phyloP scores from a whole-genome alignment of 2,888 invertebrate species.

The Pristionchus exspectatus region DNA sequence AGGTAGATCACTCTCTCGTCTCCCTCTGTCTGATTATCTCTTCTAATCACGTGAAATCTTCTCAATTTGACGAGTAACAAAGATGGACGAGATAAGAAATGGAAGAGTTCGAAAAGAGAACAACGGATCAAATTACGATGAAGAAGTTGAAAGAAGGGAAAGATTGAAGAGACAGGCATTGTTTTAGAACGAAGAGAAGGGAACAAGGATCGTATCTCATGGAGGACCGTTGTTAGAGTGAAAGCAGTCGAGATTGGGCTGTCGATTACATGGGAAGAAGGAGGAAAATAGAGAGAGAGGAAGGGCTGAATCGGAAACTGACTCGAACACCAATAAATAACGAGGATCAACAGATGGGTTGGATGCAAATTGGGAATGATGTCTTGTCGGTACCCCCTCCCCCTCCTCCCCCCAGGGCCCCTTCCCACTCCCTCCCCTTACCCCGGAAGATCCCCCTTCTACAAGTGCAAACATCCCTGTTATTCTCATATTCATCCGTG shows the following conservation, averaged over 20 bases:
- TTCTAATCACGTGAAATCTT: constrained; percentile 34
- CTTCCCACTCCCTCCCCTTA: neutral
- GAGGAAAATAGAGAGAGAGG: constrained; percentile 12
- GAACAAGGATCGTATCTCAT: constrained; percentile 9
- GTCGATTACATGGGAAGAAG: constrained; percentile 31
- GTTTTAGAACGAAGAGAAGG: constrained; percentile 6
- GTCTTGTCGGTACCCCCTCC: neutral
- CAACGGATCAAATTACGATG: constrained; percentile 4
- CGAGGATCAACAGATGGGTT: constrained; percentile 43
- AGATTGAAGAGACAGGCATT: neutral
- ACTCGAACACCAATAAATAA: constrained; percentile 1
- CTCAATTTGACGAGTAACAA: constrained; percentile 25
- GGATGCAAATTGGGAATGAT: constrained; percentile 38
- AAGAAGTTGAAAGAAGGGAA: constrained; percentile 3
- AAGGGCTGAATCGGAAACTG: neutral
- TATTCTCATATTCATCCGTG: constrained; percentile 46
- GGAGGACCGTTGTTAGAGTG: constrained; percentile 18
- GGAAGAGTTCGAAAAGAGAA: neutral
- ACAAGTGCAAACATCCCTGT: constrained; percentile 39
- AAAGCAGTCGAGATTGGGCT: neutral
- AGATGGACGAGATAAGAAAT: neutral
- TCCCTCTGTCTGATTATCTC: neutral
- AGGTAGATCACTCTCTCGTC: constrained; percentile 26
- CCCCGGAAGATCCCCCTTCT: constrained; percentile 38
- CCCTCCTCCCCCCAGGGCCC: neutral